These are phyloP conservation scores for Pelodytes ibericus DNA, from an alignment of 2,797 vertebrate genomes.

Conservation along the genomic window DNA sequence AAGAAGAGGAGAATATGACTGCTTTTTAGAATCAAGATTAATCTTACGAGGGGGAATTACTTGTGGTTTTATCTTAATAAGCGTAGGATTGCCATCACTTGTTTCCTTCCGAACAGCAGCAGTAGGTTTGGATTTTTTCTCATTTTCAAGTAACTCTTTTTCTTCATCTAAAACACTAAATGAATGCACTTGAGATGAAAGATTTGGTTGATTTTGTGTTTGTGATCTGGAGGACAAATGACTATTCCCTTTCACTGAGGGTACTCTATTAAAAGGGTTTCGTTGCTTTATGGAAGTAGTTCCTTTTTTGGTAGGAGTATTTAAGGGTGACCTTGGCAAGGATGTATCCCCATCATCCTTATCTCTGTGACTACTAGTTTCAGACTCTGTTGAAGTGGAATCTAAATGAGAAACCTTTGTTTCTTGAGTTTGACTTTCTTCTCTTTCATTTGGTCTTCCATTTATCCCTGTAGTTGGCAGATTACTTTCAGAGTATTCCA, in stretches of 20 bases:
- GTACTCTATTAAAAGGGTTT: background rate
- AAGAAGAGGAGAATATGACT: constrained; percentile 63
- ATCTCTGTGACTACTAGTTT: background rate
- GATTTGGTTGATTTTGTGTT: background rate
- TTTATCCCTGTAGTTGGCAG: constrained; percentile 46
- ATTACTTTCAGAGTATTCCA: constrained; percentile 41
- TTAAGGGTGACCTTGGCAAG: background rate
- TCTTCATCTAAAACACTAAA: constrained; percentile 1
- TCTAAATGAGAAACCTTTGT: constrained; percentile 55
- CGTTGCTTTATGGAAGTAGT: background rate
- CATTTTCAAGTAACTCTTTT: constrained; percentile 2
- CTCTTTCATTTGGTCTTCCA: constrained; percentile 44
- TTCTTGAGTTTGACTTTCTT: constrained; percentile 36
- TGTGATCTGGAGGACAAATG: background rate
- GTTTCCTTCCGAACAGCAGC: background rate
- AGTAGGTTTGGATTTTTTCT: background rate
- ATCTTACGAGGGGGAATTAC: constrained; percentile 48
- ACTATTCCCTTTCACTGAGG: background rate
- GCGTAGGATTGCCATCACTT: constrained; percentile 17
- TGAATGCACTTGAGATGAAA: background rate
- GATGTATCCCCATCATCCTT: background rate
- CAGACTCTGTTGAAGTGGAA: constrained; percentile 57
- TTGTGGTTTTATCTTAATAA: constrained; percentile 51
- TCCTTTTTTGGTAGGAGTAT: constrained; percentile 8
- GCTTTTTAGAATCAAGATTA: constrained; percentile 64